Conservation (phyloP, 2,113 vertebrate genomes). For the Dinomys branickii region DNA sequence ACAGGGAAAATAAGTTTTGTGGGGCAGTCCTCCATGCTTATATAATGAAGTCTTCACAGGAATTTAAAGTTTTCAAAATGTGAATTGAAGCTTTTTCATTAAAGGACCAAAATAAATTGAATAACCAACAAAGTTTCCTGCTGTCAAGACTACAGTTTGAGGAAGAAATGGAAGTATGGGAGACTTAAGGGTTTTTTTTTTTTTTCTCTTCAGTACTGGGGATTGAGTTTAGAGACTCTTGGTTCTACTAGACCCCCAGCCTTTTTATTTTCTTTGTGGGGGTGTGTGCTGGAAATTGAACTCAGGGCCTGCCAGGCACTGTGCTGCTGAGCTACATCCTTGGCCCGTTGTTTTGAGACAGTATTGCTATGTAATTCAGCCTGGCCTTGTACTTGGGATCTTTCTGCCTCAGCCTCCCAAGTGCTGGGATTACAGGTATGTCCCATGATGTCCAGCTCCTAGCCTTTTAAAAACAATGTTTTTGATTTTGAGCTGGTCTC, state of each 20-base stretch:
- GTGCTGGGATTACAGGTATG: not conserved
- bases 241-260: not conserved
- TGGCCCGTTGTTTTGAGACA: not conserved
- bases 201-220: not conserved
- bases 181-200: not conserved
- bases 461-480: not conserved
- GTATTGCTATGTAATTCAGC: not conserved
- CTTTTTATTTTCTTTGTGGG: not conserved
- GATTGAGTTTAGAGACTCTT: not conserved
- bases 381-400: not conserved
- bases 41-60: slow-evolving; percentile 34
- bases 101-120: not conserved
- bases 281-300: too few relatives aligned
- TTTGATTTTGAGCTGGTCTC: not conserved
- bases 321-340: too few relatives aligned
- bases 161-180: slow-evolving; percentile 10
- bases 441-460: not conserved
- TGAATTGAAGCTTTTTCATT: not conserved
- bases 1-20: not conserved
- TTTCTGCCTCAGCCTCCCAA: not conserved
- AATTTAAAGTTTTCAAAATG: slow-evolving; percentile 34
- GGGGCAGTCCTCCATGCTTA: not conserved
- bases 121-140: not conserved
- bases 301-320: too few relatives aligned
- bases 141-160: not conserved